phyloP scores from a whole-genome alignment of 2,888 invertebrate species.

The Sinelater perroti region DNA sequence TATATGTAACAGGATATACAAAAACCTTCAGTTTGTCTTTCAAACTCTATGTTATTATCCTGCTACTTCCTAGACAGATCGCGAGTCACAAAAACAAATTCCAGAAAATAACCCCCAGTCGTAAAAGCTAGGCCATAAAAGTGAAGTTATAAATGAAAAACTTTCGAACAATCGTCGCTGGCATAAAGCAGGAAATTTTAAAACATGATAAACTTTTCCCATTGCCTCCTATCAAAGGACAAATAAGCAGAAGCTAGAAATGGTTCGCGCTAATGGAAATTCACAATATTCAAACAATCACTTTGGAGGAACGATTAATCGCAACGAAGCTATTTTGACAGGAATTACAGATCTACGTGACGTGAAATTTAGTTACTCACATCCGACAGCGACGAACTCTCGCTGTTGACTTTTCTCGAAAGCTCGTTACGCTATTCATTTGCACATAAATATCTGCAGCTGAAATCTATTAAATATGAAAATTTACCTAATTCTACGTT shows the following conservation, averaged over 20 bases:
- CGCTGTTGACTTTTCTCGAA: no score
- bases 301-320: slow-evolving; percentile 16
- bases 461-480: no score
- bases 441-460: no score
- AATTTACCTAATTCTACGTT: no score
- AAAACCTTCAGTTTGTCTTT: not conserved
- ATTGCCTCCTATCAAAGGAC: slow-evolving; percentile 3
- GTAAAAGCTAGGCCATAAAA: slow-evolving; percentile 20
- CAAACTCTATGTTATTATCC: not conserved
- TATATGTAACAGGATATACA: no score
- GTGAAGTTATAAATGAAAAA: slow-evolving; percentile 25
- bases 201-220: slow-evolving; percentile 5
- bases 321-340: slow-evolving; percentile 17
- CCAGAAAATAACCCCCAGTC: slow-evolving; percentile 10
- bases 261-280: slow-evolving; percentile 11
- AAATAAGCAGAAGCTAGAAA: slow-evolving; percentile 6
- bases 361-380: slow-evolving; percentile 17
- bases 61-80: slow-evolving; percentile 7
- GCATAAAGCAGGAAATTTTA: slow-evolving; percentile 5
- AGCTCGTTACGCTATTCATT: no score
- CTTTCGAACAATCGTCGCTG: slow-evolving; percentile 7
- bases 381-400: slow-evolving; percentile 5
- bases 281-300: slow-evolving; percentile 17
- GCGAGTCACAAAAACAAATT: slow-evolving; percentile 9
- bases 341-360: slow-evolving; percentile 22